phyloP scores from a whole-genome alignment of 64 coral and sea anemone genomes.

The Pocillopora damicornis region DNA sequence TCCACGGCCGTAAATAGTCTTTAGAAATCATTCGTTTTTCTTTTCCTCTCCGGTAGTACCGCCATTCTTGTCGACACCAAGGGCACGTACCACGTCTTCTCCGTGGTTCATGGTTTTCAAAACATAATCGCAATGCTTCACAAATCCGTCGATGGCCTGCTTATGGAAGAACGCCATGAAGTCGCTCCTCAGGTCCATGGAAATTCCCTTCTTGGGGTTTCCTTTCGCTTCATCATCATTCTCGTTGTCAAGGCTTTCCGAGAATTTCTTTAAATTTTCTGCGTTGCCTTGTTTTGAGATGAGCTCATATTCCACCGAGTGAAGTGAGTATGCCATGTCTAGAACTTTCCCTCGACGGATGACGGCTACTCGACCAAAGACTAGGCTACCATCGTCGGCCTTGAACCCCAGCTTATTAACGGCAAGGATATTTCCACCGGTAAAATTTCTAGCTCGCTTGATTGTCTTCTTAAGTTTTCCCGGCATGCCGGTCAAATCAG shows the following conservation, averaged over 20 bases:
- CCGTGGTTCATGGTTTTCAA: slow-evolving; percentile 23
- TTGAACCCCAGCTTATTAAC: slow-evolving; percentile 24
- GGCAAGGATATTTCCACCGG: slow-evolving; percentile 3
- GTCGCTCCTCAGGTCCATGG: slow-evolving; percentile 14
- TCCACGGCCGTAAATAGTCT: too few species aligned
- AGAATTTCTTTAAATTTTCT: slow-evolving; percentile 11
- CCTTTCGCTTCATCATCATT: not conserved
- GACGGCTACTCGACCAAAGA: slow-evolving; percentile 42
- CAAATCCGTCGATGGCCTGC: slow-evolving; percentile 36
- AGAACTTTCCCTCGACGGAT: slow-evolving; percentile 9
- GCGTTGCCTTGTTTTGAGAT: not conserved
- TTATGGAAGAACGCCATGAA: slow-evolving; percentile 31
- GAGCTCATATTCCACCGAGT: slow-evolving; percentile 17
- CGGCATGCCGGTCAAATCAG: slow-evolving; percentile 28
- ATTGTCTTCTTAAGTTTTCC: slow-evolving; percentile 21
- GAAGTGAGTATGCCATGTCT: slow-evolving; percentile 36
- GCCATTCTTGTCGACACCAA: not conserved
- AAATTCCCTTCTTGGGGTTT: not conserved
- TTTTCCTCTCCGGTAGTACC: not conserved
- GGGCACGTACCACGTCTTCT: not conserved
- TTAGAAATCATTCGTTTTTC: not conserved
- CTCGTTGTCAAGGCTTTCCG: not conserved
- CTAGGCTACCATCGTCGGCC: slow-evolving; percentile 7
- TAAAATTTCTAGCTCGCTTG: slow-evolving; percentile 13
- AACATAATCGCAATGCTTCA: slow-evolving; percentile 35